These are phyloP conservation scores for Cichlasoma orientale DNA, from an alignment of 2,797 vertebrate species.

Conservation along the genomic window DNA sequence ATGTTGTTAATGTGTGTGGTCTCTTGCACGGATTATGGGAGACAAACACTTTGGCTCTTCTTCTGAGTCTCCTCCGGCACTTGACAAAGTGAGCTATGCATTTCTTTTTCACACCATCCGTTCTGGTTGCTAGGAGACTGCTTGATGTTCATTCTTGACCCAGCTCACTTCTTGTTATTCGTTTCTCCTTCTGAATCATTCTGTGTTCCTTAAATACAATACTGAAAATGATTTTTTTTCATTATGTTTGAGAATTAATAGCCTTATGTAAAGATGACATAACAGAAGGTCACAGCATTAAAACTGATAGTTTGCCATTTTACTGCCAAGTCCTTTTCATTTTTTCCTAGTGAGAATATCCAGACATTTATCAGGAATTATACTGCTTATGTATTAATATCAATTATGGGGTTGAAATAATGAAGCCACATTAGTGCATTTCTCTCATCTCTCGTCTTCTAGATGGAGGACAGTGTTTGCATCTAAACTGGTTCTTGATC, in stretches of 20 bases:
- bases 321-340: background rate
- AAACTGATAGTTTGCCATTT: slow-evolving; percentile 9
- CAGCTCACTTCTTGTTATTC: slow-evolving; percentile 49
- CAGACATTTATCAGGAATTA: background rate
- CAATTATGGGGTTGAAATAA: background rate
- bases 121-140: slow-evolving; percentile 77
- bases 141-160: slow-evolving; percentile 54
- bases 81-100: slow-evolving; percentile 60
- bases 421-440: background rate
- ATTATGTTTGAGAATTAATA: slow-evolving; percentile 7
- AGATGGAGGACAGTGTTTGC: background rate
- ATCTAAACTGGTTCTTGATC: background rate
- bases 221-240: background rate
- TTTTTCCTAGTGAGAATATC: background rate
- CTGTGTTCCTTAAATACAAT: slow-evolving; percentile 5
- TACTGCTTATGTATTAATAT: slow-evolving; percentile 30
- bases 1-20: slow-evolving; percentile 50
- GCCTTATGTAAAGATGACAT: background rate
- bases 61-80: slow-evolving; percentile 53
- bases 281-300: background rate
- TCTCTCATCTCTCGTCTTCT: background rate
- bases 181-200: slow-evolving; percentile 43
- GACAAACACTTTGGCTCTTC: slow-evolving; percentile 58
- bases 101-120: slow-evolving; percentile 61
- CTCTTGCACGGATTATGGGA: slow-evolving; percentile 40